Base-by-base conservation (phyloP, 2,797 vertebrate species). In the Heliangelus exortis region DNA sequence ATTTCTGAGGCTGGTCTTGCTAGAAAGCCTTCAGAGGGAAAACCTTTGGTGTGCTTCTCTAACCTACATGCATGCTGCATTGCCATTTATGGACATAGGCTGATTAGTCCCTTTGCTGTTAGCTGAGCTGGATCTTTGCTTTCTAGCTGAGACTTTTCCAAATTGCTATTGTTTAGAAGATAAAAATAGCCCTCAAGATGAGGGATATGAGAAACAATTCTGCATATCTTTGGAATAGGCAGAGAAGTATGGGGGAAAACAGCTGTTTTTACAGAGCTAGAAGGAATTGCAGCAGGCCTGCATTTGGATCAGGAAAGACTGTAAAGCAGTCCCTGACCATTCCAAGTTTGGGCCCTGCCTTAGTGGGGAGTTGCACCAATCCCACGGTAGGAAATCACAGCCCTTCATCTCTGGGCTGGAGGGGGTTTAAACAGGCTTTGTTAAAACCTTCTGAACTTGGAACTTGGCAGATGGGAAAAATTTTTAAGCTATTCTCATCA, bases 401-500 rank as follows among this genome's bases (percentile, higher is more conserved):
- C 34, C 26, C 39, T 81, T 92, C 10, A 0, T 68, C 72, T 76
- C 31, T 71, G 36, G 28, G 65, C 43, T 95, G 55, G 41, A 63
- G 33, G 26, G n/a, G 2, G 72, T 84, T 93, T 61, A 72, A 78
- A 66, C 33, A 75, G 73, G 19, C 48, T 79, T 88, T 50, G 26
- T 65, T 92, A 87, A 85, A 58, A 74, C 54, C 11, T 22, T 92
- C 57, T 92, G 11, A 92, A 58, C 31, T 76, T 68, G 74, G 43
- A 63, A 66, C 17, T 57, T 84, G 41, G 54, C 81, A 94, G 79
- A 68, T 79, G 74, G 72, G 75, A 72, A 17, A 12, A 74, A 86
- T 84, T 92, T 90, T 67, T 62, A 58, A 86, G 67, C 72, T 92
- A 10, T 84, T 92, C 63, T 84, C 80, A 85, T 90, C 84, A 84